Percentiles rank a stretch among this genome's conserved stretches.
phyloP scores from a whole-genome alignment of 2,113 vertebrate genomes.

The Cryptomyrus ogoouensis region DNA sequence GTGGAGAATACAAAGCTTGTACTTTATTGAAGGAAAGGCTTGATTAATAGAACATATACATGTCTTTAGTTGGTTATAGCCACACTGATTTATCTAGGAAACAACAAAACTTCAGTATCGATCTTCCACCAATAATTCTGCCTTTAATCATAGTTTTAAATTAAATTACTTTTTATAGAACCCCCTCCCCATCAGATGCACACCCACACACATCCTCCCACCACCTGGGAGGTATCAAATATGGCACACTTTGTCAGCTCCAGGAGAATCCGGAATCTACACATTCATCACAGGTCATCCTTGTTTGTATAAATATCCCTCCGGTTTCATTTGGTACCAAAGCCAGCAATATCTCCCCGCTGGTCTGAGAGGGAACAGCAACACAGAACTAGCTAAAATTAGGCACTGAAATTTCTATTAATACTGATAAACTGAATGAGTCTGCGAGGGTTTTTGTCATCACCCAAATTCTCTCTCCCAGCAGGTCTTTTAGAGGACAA shows the following conservation, averaged over 20 bases:
- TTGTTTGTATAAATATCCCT: not conserved
- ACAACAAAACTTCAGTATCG: not conserved
- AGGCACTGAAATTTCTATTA: conserved; percentile 20
- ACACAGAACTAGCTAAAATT: conserved; percentile 44
- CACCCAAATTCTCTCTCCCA: not conserved
- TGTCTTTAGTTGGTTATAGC: not conserved
- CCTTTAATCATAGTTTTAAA: not conserved
- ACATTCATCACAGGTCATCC: conserved; percentile 6
- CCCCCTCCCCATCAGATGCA: not conserved
- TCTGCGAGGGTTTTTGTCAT: conserved; percentile 37
- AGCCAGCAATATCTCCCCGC: not conserved
- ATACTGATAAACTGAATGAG: conserved; percentile 29
- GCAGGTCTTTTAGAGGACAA: not conserved
- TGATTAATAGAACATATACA: not conserved
- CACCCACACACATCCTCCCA: not conserved
- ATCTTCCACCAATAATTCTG: not conserved
- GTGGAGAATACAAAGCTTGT: not conserved
- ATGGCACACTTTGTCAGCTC: not conserved
- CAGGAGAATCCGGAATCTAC: not conserved
- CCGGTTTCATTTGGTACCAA: not conserved
- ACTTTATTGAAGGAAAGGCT: not conserved
- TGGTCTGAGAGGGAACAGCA: not conserved
- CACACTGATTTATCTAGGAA: not conserved
- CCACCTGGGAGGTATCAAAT: not conserved
- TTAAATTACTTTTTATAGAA: not conserved